Evolutionary conservation across 2,797 vertebrate genomes (phyloP).

Genomic region (Leptoclinus maculatus): DNA sequence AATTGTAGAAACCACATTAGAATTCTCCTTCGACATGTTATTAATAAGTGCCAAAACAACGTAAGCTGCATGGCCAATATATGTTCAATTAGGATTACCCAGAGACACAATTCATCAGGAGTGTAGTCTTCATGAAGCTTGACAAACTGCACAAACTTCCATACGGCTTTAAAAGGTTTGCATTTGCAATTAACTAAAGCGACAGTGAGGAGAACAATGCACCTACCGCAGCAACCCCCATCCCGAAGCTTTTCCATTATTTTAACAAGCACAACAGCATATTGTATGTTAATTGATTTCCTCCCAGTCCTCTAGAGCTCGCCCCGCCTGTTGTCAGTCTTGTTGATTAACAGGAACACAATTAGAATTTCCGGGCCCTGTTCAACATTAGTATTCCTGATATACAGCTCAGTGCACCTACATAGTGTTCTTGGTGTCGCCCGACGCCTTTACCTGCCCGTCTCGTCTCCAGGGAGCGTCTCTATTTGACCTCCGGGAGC

Average conservation of each 20-base stretch:
- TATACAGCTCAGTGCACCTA: conserved; percentile 49
- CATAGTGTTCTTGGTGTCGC: conserved; percentile 32
- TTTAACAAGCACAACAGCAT: conserved; percentile 82
- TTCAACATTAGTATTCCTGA: conserved; percentile 75
- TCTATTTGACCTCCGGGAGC: conserved; percentile 51
- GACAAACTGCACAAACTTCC: conserved; percentile 77
- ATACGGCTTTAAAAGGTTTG: conserved; percentile 68
- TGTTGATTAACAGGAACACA: conserved; percentile 79
- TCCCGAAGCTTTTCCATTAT: conserved; percentile 78
- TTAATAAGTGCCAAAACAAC: conserved; percentile 87
- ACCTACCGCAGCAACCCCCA: conserved; percentile 60
- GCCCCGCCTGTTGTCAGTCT: conserved; percentile 74
- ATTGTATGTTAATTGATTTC: conserved; percentile 84
- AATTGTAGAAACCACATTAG: conserved; percentile 84
- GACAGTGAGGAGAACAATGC: conserved; percentile 76
- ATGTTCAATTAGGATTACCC: conserved; percentile 83
- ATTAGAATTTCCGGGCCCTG: conserved; percentile 73
- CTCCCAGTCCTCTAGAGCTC: conserved; percentile 70
- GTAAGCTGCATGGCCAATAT: conserved; percentile 82
- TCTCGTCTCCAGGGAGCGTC: conserved; percentile 47
- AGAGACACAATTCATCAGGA: conserved; percentile 71
- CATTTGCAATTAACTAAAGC: conserved; percentile 80
- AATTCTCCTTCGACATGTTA: conserved; percentile 74
- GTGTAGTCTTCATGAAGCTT: conserved; percentile 71
- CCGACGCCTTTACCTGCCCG: conserved; percentile 25